Evolutionary conservation across 2,888 invertebrate genomes (phyloP).

Genomic region (Tineola bisselliella): DNA sequence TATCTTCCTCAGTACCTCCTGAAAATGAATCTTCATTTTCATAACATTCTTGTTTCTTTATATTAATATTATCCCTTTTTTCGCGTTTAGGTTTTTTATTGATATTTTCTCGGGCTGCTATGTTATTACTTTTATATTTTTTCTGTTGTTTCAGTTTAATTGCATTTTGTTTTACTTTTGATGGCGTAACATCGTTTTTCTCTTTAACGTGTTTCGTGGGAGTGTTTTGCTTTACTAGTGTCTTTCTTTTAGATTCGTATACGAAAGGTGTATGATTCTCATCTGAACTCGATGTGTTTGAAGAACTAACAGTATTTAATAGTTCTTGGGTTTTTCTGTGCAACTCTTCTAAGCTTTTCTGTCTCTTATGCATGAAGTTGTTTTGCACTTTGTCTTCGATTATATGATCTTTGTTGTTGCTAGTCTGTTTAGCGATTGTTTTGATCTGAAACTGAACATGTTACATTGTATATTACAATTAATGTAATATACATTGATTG

Average conservation of each 20-base stretch:
- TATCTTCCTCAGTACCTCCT: background rate
- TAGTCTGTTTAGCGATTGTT: no score
- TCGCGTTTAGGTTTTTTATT: slow-evolving; percentile 14
- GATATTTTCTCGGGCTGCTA: slow-evolving; percentile 13
- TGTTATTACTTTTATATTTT: slow-evolving; percentile 16
- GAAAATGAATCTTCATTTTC: background rate
- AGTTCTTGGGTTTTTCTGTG: slow-evolving; percentile 55
- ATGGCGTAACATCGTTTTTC: background rate
- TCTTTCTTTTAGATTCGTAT: background rate
- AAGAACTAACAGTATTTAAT: slow-evolving; percentile 41
- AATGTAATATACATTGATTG: background rate
- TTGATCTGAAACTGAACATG: no score
- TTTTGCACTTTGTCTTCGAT: background rate
- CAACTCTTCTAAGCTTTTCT: slow-evolving; percentile 43
- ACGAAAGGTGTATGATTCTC: slow-evolving; percentile 9
- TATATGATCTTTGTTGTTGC: background rate
- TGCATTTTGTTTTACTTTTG: slow-evolving; percentile 20
- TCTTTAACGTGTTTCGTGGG: background rate
- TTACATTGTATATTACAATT: no score
- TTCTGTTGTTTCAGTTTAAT: slow-evolving; percentile 11
- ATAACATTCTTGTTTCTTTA: background rate
- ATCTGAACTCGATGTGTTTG: slow-evolving; percentile 35
- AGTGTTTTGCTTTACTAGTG: background rate
- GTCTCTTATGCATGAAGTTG: slow-evolving; percentile 22
- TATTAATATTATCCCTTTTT: slow-evolving; percentile 12